Evolutionary conservation across 2,888 invertebrate species (phyloP).

Genomic region (Conus canariensis): DNA sequence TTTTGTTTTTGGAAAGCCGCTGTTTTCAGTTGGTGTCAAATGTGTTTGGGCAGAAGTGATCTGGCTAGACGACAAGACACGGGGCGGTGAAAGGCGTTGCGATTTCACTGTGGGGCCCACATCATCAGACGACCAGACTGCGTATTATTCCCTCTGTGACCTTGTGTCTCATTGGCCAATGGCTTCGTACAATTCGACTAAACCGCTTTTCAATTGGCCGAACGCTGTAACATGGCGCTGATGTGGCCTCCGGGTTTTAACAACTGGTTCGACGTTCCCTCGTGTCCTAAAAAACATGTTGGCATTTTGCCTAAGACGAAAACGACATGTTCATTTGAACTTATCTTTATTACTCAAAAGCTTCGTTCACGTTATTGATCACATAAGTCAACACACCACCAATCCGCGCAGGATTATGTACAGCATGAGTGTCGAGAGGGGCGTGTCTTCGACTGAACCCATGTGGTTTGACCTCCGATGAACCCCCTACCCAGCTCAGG

Average conservation of each 20-base stretch:
- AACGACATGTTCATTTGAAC: background rate
- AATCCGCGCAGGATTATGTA: too few relatives aligned
- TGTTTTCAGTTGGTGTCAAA: background rate
- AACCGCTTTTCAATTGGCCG: constrained; percentile 7
- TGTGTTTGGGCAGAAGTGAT: background rate
- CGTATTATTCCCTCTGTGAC: background rate
- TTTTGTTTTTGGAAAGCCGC: background rate
- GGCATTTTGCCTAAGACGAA: background rate
- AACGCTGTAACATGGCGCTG: constrained; percentile 21
- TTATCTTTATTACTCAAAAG: background rate
- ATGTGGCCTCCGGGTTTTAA: background rate
- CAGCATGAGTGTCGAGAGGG: too few relatives aligned
- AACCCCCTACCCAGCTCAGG: too few relatives aligned
- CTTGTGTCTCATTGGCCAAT: constrained; percentile 12
- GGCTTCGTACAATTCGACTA: background rate
- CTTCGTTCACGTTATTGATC: background rate
- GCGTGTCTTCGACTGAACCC: too few relatives aligned
- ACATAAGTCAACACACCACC: background rate
- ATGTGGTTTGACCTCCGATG: too few relatives aligned
- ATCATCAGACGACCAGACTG: constrained; percentile 7
- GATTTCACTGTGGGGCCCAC: background rate
- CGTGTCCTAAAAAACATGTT: background rate
- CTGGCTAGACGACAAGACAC: background rate
- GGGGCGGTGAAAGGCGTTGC: background rate
- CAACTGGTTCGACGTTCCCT: background rate